Evolutionary conservation across 35 echinoderm and acorn worm genomes (phyloP).

Genomic region (Stichopus chloronotus): DNA sequence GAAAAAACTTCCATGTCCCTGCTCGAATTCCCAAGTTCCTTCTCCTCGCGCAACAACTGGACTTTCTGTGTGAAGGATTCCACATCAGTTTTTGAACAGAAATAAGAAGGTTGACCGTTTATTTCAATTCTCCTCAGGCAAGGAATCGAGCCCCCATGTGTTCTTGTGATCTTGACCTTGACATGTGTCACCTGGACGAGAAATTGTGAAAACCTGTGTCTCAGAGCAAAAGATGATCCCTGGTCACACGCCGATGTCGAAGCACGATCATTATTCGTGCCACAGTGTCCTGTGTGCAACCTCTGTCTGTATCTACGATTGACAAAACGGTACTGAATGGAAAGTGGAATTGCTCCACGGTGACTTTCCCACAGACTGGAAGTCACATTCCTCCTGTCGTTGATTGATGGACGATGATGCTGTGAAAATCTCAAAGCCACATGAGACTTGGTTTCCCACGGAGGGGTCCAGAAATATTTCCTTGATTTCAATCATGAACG

Average conservation of each 20-base stretch:
- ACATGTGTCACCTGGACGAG: constrained; percentile 72
- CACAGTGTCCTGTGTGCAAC: background rate
- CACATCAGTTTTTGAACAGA: constrained; percentile 43
- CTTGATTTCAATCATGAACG: constrained; percentile 81
- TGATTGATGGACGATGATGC: background rate
- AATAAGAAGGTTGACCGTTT: constrained; percentile 78
- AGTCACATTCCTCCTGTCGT: background rate
- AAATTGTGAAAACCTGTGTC: constrained; percentile 31
- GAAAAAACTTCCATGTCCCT: background rate
- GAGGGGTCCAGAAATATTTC: constrained; percentile 76
- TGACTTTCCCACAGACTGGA: constrained; percentile 35
- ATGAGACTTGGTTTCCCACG: constrained; percentile 79
- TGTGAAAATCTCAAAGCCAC: constrained; percentile 83
- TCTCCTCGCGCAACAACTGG: background rate
- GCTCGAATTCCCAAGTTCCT: background rate
- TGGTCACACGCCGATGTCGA: background rate
- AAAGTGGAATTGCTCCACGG: background rate
- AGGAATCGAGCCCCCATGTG: constrained; percentile 66
- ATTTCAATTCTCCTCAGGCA: constrained; percentile 77
- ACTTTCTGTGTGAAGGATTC: constrained; percentile 22
- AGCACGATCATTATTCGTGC: background rate
- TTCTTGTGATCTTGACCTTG: constrained; percentile 69
- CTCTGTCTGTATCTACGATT: constrained; percentile 58
- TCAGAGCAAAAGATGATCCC: background rate
- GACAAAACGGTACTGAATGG: constrained; percentile 40